phyloP scores from a whole-genome alignment of 2,113 vertebrate genomes.

The Himantopus leucocephalus region DNA sequence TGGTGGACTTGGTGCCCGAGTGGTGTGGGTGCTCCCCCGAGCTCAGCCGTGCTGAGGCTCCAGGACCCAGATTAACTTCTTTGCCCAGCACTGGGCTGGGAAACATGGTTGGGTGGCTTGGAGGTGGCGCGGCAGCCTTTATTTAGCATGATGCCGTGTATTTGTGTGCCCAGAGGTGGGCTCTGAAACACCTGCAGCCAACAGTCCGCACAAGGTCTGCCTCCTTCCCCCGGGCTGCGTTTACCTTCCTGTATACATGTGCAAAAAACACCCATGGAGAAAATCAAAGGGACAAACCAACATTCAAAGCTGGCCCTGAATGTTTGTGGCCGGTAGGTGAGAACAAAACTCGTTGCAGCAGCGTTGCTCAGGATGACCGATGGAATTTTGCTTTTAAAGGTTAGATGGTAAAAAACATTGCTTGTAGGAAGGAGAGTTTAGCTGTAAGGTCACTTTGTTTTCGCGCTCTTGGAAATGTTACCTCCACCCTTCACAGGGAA shows the following conservation, averaged over 20 bases:
- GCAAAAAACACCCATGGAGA: neutral
- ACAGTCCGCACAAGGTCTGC: accelerated
- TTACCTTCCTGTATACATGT: accelerated
- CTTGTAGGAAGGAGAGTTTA: neutral
- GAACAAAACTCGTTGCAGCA: neutral
- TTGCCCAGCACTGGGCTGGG: neutral
- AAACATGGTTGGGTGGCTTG: neutral
- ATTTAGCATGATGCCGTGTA: accelerated
- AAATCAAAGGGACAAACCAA: neutral
- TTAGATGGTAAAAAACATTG: neutral
- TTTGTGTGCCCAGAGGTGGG: neutral
- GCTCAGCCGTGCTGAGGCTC: neutral
- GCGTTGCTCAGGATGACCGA: neutral
- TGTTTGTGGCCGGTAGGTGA: neutral
- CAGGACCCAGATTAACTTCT: neutral
- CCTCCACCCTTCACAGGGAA: constrained; percentile 38
- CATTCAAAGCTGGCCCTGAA: neutral
- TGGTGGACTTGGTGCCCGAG: neutral
- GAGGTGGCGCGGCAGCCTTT: neutral
- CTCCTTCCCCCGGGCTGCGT: neutral
- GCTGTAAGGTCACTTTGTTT: constrained; percentile 62
- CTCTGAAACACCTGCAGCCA: neutral
- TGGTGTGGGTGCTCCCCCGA: accelerated
- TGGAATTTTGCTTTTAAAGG: constrained; percentile 27
- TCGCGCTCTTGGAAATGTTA: constrained; percentile 33